Evolutionary conservation across 2,888 invertebrate species (phyloP).

Genomic region (Mermis nigrescens): DNA sequence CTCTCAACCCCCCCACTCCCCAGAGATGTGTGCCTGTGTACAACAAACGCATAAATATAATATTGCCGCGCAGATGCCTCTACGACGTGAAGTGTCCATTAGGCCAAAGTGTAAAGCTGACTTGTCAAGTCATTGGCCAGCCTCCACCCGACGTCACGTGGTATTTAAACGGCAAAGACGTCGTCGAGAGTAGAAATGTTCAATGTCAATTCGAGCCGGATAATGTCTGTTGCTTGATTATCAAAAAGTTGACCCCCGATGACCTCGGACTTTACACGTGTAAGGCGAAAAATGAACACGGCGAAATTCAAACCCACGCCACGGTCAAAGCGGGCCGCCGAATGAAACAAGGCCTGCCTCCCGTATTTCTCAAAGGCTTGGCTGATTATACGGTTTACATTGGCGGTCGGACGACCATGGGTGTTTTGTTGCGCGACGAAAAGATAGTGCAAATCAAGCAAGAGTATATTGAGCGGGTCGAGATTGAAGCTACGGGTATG

Average conservation of each 20-base stretch:
- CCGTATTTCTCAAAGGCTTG: constrained; percentile 18
- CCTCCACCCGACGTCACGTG: constrained; percentile 26
- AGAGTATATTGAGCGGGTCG: not conserved
- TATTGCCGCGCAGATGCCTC: no score
- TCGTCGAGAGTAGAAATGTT: constrained; percentile 18
- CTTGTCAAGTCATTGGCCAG: constrained; percentile 21
- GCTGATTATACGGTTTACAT: not conserved
- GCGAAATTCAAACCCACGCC: constrained; percentile 22
- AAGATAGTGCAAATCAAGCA: constrained; percentile 5
- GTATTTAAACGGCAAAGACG: constrained; percentile 22
- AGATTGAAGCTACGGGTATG: no score
- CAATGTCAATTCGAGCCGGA: constrained; percentile 19
- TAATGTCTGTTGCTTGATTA: constrained; percentile 19
- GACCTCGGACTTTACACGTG: constrained; percentile 24
- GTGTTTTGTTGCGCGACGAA: constrained; percentile 11
- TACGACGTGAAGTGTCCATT: constrained; percentile 24
- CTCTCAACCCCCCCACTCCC: no score
- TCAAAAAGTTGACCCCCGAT: constrained; percentile 17
- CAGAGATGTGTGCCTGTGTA: no score
- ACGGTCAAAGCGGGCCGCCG: constrained; percentile 16
- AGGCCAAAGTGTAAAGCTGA: constrained; percentile 19
- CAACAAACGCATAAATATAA: no score
- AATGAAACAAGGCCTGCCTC: constrained; percentile 17
- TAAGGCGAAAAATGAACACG: constrained; percentile 25
- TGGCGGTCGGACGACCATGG: constrained; percentile 6